phyloP scores from a whole-genome alignment of 1,140 invertebrate genomes.

The Maconellicoccus hirsutus region DNA sequence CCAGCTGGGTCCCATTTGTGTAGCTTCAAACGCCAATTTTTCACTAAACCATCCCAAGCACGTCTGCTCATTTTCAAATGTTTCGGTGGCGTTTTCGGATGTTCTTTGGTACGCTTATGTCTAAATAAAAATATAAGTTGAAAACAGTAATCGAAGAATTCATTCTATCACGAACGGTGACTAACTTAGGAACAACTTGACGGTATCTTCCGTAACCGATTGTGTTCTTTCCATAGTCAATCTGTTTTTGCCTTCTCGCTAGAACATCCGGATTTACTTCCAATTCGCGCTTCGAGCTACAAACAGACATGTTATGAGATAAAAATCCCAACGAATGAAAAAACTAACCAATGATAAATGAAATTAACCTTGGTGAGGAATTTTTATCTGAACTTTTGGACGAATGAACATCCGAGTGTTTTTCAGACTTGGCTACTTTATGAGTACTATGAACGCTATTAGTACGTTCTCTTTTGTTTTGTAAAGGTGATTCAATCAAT shows the following conservation, averaged over 20 bases:
- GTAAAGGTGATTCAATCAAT: not conserved
- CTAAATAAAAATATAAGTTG: conserved; percentile 36
- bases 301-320: not conserved
- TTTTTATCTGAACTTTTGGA: not conserved
- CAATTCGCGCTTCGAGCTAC: conserved; percentile 36
- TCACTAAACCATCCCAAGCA: conserved; percentile 79
- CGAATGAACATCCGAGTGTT: conserved; percentile 4
- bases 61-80: conserved; percentile 73
- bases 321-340: not conserved
- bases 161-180: conserved; percentile 24
- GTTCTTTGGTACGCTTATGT: conserved; percentile 47
- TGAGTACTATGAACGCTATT: not conserved
- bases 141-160: not conserved
- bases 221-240: conserved; percentile 91
- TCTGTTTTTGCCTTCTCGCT: conserved; percentile 75
- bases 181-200: conserved; percentile 58
- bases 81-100: conserved; percentile 81
- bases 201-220: conserved; percentile 72
- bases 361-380: not conserved
- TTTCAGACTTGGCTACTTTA: not conserved
- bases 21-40: conserved; percentile 70
- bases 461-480: not conserved
- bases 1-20: conserved; percentile 65
- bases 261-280: conserved; percentile 63
- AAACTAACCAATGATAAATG: not conserved